Evolutionary conservation across 2,888 invertebrate genomes (phyloP), one percentile per base, ranked within the genome.

Genomic region (Seira ritae): DNA sequence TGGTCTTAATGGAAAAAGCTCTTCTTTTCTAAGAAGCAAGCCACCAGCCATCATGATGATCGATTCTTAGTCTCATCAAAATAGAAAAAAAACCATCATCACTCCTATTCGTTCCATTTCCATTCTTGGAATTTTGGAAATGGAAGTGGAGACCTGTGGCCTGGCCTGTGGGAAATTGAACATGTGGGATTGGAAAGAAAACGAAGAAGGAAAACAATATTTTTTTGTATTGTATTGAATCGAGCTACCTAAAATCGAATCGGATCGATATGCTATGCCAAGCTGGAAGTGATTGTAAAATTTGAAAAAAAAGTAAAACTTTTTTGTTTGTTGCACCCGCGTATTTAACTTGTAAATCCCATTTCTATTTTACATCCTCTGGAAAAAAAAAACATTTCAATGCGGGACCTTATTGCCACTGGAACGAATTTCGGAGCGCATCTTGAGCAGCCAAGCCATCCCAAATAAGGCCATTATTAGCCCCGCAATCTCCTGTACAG

Each of bases 391-490:
- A 77, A 65, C n/a, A n/a, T n/a, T n/a, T 20, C 3, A 2, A 62
- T 19, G 62, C 22, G 67, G 50, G 81, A 86, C 86, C 84, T 85
- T 88, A 87, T 87, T 87, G 87, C 86, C 87, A 85, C 84, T 82
- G 79, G 88, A 86, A 75, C 95, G 94, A 91, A 95, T 94, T 91
- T 95, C 95, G 89, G 95, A 94, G 91, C 95, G 94, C 91, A 95
- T 94, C 90, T 95, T 94, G 91, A 95, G 91, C 91, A 95, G 93
- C 95, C 95, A 95, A 92, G 95, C 95, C 94, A 95, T 94, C 92
- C 95, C 95, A 93, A 95, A 95, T 90, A 95, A 94, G 93, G 95
- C 95, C 95, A 95, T 95, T 92, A 88, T 88, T 50, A 23, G 15
- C 22, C 4, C 42, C 46, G 62, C 6, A 50, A 23, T 37, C n/a